Evolutionary conservation across 1,140 invertebrate species (phyloP).

Genomic region (Microplitis mediator): DNA sequence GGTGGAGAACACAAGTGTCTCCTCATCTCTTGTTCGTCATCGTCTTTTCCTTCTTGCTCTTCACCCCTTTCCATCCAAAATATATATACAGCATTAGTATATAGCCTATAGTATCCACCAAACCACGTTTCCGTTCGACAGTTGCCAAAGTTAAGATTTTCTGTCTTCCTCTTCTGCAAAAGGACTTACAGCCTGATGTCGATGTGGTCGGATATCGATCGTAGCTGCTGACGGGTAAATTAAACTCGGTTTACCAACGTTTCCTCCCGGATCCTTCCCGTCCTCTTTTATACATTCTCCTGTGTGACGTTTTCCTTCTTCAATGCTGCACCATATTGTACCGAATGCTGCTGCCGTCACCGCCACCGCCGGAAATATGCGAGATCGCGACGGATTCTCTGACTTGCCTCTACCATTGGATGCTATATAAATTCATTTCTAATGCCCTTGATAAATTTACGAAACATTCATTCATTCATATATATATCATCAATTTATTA

Average conservation of each 20-base stretch:
- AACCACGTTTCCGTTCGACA: background rate
- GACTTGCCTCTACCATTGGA: background rate
- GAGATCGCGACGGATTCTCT: conserved; percentile 6
- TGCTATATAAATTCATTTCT: conserved; percentile 2
- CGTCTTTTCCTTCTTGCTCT: background rate
- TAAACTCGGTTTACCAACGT: conserved; percentile 35
- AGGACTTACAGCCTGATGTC: conserved; percentile 5
- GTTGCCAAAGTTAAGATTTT: conserved; percentile 20
- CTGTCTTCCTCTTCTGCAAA: background rate
- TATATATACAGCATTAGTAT: background rate
- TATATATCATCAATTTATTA: background rate
- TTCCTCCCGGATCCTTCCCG: conserved; percentile 16
- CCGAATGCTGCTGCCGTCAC: conserved; percentile 1
- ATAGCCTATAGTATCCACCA: background rate
- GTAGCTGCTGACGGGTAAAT: conserved; percentile 31
- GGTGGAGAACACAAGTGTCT: background rate
- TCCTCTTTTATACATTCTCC: background rate
- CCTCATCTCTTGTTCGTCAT: background rate
- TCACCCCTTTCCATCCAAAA: background rate
- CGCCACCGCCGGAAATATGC: conserved; percentile 21
- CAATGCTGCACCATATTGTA: conserved; percentile 25
- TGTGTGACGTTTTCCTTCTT: conserved; percentile 14
- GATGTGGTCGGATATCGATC: conserved; percentile 33
- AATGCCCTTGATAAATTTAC: background rate
- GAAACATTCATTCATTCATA: background rate